A percentile compares a stretch with the other conserved stretches of the same genome.
These are phyloP conservation scores for Noctua janthina DNA, from an alignment of 2,888 invertebrate genomes.

Conservation along the genomic window DNA sequence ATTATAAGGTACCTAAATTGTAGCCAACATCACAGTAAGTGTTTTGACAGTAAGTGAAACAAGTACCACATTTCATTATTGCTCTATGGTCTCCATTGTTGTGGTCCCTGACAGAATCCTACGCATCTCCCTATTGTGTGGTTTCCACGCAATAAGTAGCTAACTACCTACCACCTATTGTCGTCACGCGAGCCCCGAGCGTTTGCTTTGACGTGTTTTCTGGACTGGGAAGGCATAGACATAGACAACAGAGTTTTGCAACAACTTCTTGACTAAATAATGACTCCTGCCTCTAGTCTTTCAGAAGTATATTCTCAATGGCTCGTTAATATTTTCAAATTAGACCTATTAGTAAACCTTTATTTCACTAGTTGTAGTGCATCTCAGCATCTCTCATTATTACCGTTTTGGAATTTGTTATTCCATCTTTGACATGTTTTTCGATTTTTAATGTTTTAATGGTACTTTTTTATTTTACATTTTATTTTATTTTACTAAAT, in stretches of 20 bases:
- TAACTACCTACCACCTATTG: slow-evolving; percentile 25
- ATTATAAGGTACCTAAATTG: neutral
- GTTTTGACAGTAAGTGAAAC: neutral
- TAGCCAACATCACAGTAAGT: too few species aligned
- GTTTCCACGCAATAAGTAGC: slow-evolving; percentile 29
- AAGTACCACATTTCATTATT: neutral
- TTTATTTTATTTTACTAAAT: too few species aligned
- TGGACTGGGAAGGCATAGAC: neutral
- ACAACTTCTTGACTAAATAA: neutral
- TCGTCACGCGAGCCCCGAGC: slow-evolving; percentile 50
- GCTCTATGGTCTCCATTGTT: neutral
- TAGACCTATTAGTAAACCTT: neutral
- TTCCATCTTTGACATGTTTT: too few species aligned
- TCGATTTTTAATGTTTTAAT: too few species aligned
- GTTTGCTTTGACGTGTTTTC: slow-evolving; percentile 9
- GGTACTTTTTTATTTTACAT: too few species aligned
- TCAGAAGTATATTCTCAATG: neutral
- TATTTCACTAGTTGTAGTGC: neutral
- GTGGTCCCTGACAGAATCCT: slow-evolving; percentile 17
- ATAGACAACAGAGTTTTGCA: slow-evolving; percentile 3
- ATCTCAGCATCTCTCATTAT: neutral
- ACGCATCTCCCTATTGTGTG: slow-evolving; percentile 20
- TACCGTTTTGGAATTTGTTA: too few species aligned
- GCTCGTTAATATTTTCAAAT: neutral
- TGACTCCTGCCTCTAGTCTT: neutral